These are phyloP conservation scores for Alces alces DNA, from an alignment of 2,113 vertebrate species.

Conservation along the genomic window DNA sequence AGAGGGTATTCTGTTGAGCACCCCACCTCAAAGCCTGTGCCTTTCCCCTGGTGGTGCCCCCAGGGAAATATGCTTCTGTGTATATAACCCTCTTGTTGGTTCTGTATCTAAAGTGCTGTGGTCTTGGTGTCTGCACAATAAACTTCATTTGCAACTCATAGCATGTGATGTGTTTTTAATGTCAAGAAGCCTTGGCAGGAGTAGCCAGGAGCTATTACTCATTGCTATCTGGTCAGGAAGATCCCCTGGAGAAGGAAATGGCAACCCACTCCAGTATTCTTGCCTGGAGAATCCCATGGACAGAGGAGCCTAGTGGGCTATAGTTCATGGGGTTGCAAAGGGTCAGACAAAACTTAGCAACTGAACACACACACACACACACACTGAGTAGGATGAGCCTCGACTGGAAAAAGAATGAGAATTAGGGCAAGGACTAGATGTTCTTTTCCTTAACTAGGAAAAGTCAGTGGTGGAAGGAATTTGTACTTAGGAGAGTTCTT, in stretches of 20 bases:
- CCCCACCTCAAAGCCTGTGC: not conserved
- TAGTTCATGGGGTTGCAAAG: not conserved
- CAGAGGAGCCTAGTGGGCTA: not conserved
- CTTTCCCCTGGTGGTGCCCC: not conserved
- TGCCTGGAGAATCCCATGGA: not conserved
- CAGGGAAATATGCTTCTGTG: constrained; percentile 7
- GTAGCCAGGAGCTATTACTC: not conserved
- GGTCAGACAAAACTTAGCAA: not conserved
- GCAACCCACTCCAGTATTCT: not conserved
- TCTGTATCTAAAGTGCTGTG: constrained; percentile 13
- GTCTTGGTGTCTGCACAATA: constrained; percentile 65
- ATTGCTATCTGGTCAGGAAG: not conserved
- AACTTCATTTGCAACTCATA: constrained; percentile 62
- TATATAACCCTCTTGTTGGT: constrained; percentile 22
- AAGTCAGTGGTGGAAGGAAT: not conserved
- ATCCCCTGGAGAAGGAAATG: not conserved
- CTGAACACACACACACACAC: not conserved
- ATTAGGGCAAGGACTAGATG: not conserved
- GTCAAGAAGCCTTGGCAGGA: not conserved
- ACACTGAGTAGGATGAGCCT: not conserved
- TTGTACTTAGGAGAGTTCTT: not conserved
- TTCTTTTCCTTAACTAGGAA: not conserved
- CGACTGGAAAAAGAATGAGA: not conserved
- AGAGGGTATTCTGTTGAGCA: not conserved
- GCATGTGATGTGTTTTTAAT: not conserved